These are phyloP conservation scores for Lepus townsendii DNA, from an alignment of 2,797 vertebrate genomes.

Conservation along the genomic window DNA sequence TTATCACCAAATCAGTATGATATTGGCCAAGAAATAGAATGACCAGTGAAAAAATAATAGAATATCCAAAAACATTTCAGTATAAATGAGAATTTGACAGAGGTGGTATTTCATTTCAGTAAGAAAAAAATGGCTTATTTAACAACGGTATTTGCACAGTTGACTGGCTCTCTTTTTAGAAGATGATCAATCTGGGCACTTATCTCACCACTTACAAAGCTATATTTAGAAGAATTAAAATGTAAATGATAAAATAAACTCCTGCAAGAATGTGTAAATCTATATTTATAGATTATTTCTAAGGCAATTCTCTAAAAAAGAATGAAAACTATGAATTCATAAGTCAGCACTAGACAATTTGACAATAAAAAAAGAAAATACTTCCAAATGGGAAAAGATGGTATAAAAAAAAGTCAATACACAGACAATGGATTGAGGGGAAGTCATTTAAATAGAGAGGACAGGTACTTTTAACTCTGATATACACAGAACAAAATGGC, in stretches of 20 bases:
- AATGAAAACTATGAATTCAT: conserved; percentile 17
- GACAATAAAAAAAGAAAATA: not conserved
- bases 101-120: not conserved
- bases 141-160: not conserved
- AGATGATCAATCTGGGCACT: not conserved
- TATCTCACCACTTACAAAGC: conserved; percentile 20
- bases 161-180: not conserved
- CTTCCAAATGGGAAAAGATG: conserved; percentile 14
- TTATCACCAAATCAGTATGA: conserved; percentile 26
- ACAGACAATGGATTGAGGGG: not conserved
- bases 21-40: not conserved
- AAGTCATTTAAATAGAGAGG: conserved; percentile 15
- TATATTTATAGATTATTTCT: not conserved
- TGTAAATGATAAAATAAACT: not conserved
- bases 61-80: not conserved
- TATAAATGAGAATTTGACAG: conserved; percentile 21
- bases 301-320: conserved; percentile 35
- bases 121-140: not conserved
- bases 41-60: not conserved
- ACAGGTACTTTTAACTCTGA: not conserved
- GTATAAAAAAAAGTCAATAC: conserved; percentile 25
- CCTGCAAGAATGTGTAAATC: not conserved
- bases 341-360: conserved; percentile 36
- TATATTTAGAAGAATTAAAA: conserved; percentile 47
- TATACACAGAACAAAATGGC: not conserved